phyloP scores from a whole-genome alignment of 2,113 vertebrate species.

The Elachura formosa region DNA sequence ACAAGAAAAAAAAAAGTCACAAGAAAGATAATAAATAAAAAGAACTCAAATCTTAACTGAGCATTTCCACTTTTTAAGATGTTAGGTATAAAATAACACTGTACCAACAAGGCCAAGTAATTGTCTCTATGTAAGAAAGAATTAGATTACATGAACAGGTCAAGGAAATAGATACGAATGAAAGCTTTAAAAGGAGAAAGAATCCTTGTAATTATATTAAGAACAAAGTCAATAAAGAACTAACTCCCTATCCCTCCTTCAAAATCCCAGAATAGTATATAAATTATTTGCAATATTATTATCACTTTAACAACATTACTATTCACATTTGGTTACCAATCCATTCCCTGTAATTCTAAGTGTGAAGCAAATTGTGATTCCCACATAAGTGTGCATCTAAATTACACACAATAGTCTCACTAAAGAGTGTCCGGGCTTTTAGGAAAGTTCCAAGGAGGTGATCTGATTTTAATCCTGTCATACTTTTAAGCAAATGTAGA shows the following conservation, averaged over 20 bases:
- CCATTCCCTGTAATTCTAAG: not conserved
- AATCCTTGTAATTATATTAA: not conserved
- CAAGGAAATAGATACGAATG: not conserved
- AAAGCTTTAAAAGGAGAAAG: not conserved
- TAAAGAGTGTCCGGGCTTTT: not conserved
- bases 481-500: slow-evolving; percentile 27
- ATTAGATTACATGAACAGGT: not conserved
- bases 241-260: not conserved
- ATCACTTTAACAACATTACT: not conserved
- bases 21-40: not conserved
- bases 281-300: not conserved
- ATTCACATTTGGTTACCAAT: not conserved
- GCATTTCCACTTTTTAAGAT: not conserved
- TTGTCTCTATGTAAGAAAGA: not conserved
- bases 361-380: not conserved
- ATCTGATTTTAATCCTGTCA: slow-evolving; percentile 9
- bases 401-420: not conserved
- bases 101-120: not conserved
- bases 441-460: not conserved
- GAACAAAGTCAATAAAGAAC: not conserved
- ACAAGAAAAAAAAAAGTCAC: not conserved
- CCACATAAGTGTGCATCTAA: not conserved
- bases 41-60: not conserved
- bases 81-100: not conserved
- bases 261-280: not conserved